phyloP scores from a whole-genome alignment of 2,797 vertebrate genomes.

The Hybognathus amarus region DNA sequence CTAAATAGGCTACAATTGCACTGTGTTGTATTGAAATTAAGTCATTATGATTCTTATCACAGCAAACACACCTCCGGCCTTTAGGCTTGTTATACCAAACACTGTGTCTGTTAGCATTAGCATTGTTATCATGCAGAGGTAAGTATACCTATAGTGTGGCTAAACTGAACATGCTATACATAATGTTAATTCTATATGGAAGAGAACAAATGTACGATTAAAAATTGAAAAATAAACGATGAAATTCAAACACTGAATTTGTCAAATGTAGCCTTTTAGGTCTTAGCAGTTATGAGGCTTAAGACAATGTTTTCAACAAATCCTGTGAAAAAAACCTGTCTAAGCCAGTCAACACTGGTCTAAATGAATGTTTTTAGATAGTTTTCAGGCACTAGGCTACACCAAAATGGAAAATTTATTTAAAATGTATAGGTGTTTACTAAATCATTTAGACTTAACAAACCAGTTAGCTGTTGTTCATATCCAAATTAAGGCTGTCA shows the following conservation, averaged over 20 bases:
- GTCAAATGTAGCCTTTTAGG: neutral
- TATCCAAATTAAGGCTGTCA: neutral
- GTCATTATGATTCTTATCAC: neutral
- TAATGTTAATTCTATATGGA: neutral
- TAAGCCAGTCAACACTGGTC: neutral
- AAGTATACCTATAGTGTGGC: neutral
- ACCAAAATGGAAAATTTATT: neutral
- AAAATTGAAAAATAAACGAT: neutral
- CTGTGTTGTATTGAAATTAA: neutral
- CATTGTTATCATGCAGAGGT: neutral
- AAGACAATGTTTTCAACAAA: neutral
- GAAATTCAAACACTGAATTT: neutral
- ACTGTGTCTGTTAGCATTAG: neutral
- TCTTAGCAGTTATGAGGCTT: neutral
- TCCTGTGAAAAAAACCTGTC: neutral
- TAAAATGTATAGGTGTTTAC: neutral
- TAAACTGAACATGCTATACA: neutral
- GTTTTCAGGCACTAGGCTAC: too few relatives aligned
- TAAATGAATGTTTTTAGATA: neutral
- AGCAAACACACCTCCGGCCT: neutral
- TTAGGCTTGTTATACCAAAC: neutral
- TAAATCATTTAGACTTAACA: neutral
- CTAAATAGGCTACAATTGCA: neutral
- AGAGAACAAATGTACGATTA: neutral
- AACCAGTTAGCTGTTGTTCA: neutral